These are phyloP conservation scores for Phaethornis superciliosus DNA, from an alignment of 2,113 vertebrate species.

Conservation along the genomic window DNA sequence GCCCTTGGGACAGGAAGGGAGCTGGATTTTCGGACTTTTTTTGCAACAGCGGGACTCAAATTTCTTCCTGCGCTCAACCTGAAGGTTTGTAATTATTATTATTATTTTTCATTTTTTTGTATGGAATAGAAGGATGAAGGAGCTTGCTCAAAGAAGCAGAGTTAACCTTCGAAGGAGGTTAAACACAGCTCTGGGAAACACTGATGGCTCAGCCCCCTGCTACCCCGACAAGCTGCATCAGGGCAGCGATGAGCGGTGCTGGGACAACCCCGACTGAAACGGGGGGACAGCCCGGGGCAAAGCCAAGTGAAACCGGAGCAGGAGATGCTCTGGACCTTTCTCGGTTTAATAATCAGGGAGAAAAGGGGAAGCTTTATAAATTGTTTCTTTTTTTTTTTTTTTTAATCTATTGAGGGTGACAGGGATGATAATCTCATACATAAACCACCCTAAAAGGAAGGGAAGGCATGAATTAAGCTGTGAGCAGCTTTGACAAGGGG, in stretches of 20 bases:
- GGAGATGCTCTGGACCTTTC: neutral
- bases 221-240: accelerated
- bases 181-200: neutral
- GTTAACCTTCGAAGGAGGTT: neutral
- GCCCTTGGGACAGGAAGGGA: neutral
- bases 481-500: neutral
- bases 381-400: neutral
- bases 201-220: neutral
- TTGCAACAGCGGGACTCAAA: neutral
- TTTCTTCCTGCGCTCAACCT: neutral
- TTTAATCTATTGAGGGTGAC: neutral
- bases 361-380: no score
- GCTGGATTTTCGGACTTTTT: accelerated
- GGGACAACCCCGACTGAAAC: neutral
- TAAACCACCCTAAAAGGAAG: neutral
- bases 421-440: neutral
- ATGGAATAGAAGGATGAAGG: neutral
- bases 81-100: neutral
- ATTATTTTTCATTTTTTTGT: no score
- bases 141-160: neutral
- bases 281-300: neutral
- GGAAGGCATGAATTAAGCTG: neutral
- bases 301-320: neutral
- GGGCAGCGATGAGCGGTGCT: neutral
- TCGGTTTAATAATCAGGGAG: accelerated